phyloP scores from a whole-genome alignment of 2,888 invertebrate species.

The Eumerus sabulonum region DNA sequence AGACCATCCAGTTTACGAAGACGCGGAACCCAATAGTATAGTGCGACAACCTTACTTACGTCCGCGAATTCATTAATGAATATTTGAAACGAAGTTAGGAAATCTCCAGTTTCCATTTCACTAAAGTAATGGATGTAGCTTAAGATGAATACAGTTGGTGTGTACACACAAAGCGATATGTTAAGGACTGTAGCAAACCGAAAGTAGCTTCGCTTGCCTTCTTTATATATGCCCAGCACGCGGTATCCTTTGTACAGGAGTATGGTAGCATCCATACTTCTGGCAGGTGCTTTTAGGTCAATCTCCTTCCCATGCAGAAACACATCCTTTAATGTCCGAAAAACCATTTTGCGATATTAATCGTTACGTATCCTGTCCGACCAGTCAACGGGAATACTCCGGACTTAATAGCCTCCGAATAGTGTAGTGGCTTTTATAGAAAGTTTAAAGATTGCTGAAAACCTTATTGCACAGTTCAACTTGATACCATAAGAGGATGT shows the following conservation, averaged over 20 bases:
- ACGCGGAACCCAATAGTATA: slow-evolving; percentile 45
- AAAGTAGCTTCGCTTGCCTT: slow-evolving; percentile 25
- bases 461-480: too few relatives aligned
- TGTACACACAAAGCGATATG: slow-evolving; percentile 1
- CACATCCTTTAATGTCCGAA: too few relatives aligned
- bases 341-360: too few relatives aligned
- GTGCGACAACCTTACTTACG: slow-evolving; percentile 62
- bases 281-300: neutral
- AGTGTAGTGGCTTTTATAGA: too few relatives aligned
- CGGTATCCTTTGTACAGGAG: neutral
- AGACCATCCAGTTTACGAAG: slow-evolving; percentile 56
- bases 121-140: slow-evolving; percentile 33
- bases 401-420: too few relatives aligned
- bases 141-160: slow-evolving; percentile 70
- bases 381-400: too few relatives aligned
- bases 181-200: slow-evolving; percentile 43
- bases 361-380: too few relatives aligned
- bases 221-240: slow-evolving; percentile 46
- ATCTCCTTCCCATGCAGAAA: too few relatives aligned
- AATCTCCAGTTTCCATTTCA: slow-evolving; percentile 61
- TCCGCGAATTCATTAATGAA: slow-evolving; percentile 69
- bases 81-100: slow-evolving; percentile 71
- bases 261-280: slow-evolving; percentile 2
- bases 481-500: too few relatives aligned
- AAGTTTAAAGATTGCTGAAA: too few relatives aligned